phyloP scores from a whole-genome alignment of 2,113 vertebrate species.

The Mobula hypostoma region DNA sequence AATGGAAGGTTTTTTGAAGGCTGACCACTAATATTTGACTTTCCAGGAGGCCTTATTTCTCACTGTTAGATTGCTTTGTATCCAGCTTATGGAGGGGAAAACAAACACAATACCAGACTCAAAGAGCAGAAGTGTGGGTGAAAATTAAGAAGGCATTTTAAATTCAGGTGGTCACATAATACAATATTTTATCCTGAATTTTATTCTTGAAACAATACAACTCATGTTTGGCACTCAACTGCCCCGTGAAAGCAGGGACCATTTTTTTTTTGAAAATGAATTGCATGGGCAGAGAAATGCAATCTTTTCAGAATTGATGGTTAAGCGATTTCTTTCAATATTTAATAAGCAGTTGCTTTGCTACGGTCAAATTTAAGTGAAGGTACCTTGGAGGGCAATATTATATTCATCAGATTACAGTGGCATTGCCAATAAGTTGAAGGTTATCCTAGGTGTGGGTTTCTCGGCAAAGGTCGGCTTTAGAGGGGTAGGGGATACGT shows the following conservation, averaged over 20 bases:
- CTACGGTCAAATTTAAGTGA: background rate
- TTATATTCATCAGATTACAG: background rate
- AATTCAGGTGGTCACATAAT: background rate
- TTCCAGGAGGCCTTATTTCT: conserved; percentile 20
- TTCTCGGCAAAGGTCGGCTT: too few species aligned
- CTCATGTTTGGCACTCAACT: too few species aligned
- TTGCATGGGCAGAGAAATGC: background rate
- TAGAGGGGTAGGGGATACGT: background rate
- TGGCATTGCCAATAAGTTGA: background rate
- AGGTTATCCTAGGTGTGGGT: too few species aligned
- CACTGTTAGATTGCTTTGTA: background rate
- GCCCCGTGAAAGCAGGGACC: background rate
- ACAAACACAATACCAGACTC: background rate
- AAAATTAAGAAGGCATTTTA: background rate
- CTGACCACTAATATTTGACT: conserved; percentile 44
- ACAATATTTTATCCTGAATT: background rate
- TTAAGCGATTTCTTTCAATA: background rate
- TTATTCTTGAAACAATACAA: background rate
- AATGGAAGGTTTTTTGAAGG: conserved; percentile 42
- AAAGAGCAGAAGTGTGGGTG: background rate
- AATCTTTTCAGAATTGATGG: background rate
- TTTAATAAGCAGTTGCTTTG: background rate
- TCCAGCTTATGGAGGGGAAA: background rate
- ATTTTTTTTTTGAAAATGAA: background rate
- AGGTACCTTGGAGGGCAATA: too few species aligned